Evolutionary conservation across 2,797 vertebrate species (phyloP).

Genomic region (Clarias laeviceps): DNA sequence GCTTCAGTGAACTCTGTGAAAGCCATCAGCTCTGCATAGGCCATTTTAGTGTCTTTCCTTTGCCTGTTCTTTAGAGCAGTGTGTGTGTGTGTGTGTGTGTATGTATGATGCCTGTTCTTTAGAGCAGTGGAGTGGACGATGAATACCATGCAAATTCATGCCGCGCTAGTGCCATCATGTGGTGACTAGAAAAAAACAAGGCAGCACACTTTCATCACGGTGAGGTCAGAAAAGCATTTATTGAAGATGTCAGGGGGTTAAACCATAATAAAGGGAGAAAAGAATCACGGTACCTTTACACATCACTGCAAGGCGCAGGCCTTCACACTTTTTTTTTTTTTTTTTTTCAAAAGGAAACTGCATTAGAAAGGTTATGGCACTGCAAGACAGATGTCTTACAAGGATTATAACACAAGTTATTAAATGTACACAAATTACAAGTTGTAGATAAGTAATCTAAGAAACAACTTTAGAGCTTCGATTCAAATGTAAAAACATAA

Average conservation of each 20-base stretch:
- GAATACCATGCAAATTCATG: background rate
- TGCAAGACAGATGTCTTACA: constrained; percentile 52
- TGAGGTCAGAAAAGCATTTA: constrained; percentile 53
- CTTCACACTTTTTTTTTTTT: constrained; percentile 18
- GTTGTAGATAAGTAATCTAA: constrained; percentile 43
- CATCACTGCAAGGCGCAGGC: constrained; percentile 41
- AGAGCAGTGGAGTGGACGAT: background rate
- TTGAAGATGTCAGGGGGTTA: constrained; percentile 48
- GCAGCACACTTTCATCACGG: background rate
- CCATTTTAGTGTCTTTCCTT: constrained; percentile 23
- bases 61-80: constrained; percentile 21
- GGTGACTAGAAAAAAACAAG: constrained; percentile 13
- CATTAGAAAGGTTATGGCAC: constrained; percentile 51
- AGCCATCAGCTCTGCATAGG: constrained; percentile 40
- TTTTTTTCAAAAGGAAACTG: constrained; percentile 43
- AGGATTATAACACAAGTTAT: constrained; percentile 54
- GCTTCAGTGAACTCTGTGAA: constrained; percentile 45
- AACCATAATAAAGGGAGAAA: constrained; percentile 49
- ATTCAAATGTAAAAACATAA: constrained; percentile 58
- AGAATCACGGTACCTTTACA: constrained; percentile 48
- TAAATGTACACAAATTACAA: constrained; percentile 54
- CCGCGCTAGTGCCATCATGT: constrained; percentile 44
- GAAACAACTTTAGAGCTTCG: constrained; percentile 44
- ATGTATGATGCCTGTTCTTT: constrained; percentile 17
- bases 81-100: background rate